Percentiles rank a stretch among this genome's conserved stretches.
Evolutionary conservation across 2,113 vertebrate species (phyloP).

Genomic region (Picathartes gymnocephalus): DNA sequence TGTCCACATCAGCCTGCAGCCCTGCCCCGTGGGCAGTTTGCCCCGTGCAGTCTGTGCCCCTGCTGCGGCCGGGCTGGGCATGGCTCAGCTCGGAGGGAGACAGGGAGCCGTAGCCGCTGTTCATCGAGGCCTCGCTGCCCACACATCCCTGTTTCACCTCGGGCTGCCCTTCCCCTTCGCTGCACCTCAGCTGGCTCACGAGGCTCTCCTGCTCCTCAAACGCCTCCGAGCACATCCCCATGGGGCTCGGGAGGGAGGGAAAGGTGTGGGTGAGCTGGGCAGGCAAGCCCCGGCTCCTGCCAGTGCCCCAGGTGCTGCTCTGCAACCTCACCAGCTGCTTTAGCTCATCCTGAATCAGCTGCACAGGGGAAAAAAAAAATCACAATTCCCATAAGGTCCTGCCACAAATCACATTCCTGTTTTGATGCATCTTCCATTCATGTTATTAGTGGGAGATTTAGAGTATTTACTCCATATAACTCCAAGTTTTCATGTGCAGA

Average conservation of each 20-base stretch:
- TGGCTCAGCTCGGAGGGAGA: constrained; percentile 70
- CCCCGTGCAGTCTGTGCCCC: background rate
- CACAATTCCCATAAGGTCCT: background rate
- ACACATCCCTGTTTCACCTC: constrained; percentile 47
- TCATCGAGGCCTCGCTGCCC: constrained; percentile 70
- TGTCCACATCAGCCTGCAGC: background rate
- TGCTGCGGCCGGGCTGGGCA: background rate
- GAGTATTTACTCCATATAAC: background rate
- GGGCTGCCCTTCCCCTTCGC: constrained; percentile 40
- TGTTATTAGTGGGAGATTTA: background rate
- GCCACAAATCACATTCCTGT: accelerated
- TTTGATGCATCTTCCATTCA: background rate
- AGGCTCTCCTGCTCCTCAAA: constrained; percentile 62
- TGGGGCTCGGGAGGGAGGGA: constrained; percentile 27
- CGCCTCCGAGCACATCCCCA: constrained; percentile 66
- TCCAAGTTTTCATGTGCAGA: background rate
- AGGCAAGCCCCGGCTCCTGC: background rate
- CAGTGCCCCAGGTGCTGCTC: constrained; percentile 36
- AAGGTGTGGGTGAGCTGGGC: constrained; percentile 26
- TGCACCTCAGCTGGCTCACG: constrained; percentile 34
- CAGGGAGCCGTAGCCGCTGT: constrained; percentile 85
- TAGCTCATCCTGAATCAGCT: constrained; percentile 95
- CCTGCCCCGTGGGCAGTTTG: background rate
- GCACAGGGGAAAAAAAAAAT: background rate
- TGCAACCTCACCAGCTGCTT: constrained; percentile 86